Percentiles rank a stretch among this genome's conserved stretches.
These are phyloP conservation scores for Ailurus styani DNA, from an alignment of 2,113 vertebrate species.

Conservation along the genomic window DNA sequence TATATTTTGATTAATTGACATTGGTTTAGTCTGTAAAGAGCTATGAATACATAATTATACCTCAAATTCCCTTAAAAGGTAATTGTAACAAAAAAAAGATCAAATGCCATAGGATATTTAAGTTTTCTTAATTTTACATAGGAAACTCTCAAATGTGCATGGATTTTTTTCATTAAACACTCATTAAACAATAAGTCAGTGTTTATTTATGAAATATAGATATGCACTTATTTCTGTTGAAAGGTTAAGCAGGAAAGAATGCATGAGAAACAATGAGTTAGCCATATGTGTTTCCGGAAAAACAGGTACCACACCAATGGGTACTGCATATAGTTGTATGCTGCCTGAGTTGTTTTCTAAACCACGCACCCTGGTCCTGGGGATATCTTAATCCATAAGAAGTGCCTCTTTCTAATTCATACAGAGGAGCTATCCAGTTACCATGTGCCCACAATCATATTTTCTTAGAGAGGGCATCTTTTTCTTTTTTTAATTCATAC, in stretches of 20 bases:
- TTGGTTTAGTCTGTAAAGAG: not conserved
- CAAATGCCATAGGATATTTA: not conserved
- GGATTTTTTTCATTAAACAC: not conserved
- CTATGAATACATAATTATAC: not conserved
- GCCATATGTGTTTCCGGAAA: not conserved
- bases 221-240: not conserved
- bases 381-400: not conserved
- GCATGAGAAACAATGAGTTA: not conserved
- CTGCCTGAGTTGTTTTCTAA: not conserved
- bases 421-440: not conserved
- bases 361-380: not conserved
- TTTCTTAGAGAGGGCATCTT: not conserved
- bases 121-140: not conserved
- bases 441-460: not conserved
- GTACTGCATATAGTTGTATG: not conserved
- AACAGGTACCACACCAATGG: not conserved
- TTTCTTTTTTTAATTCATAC: not conserved
- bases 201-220: not conserved
- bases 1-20: not conserved
- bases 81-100: not conserved
- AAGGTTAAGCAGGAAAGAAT: not conserved
- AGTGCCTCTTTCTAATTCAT: not conserved
- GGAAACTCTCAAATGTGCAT: not conserved
- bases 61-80: not conserved
- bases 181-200: too few relatives aligned